Evolutionary conservation across 2,888 invertebrate species (phyloP).

Genomic region (Listrodromus nycthemerus): DNA sequence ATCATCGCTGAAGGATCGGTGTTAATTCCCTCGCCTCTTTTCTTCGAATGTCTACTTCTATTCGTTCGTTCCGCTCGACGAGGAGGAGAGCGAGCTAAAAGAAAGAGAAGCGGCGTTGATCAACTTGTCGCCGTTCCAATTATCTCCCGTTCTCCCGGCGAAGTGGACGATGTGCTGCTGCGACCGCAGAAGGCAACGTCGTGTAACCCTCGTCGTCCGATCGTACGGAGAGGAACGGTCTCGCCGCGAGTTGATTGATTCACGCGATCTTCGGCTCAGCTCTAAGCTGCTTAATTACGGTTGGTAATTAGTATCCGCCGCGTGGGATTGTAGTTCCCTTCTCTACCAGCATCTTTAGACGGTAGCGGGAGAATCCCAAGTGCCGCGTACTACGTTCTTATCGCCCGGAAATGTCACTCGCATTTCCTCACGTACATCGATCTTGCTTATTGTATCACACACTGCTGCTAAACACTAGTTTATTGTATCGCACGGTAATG

Average conservation of each 20-base stretch:
- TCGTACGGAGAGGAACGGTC: slow-evolving; percentile 65
- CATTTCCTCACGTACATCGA: not conserved
- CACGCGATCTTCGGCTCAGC: slow-evolving; percentile 72
- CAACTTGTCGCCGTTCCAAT: slow-evolving; percentile 80
- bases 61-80: slow-evolving; percentile 36
- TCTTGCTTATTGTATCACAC: not conserved
- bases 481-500: too few species aligned
- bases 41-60: slow-evolving; percentile 47
- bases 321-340: slow-evolving; percentile 13
- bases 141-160: slow-evolving; percentile 69
- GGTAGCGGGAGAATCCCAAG: slow-evolving; percentile 18
- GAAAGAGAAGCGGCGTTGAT: slow-evolving; percentile 72
- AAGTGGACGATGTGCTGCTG: slow-evolving; percentile 10
- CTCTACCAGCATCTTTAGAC: not conserved
- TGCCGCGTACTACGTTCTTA: slow-evolving; percentile 7
- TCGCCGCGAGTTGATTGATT: slow-evolving; percentile 75
- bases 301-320: slow-evolving; percentile 75
- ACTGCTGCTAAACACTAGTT: too few species aligned
- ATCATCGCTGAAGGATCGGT: slow-evolving; percentile 45
- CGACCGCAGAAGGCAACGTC: slow-evolving; percentile 12
- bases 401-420: slow-evolving; percentile 8
- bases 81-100: slow-evolving; percentile 11
- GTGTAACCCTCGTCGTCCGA: slow-evolving; percentile 53
- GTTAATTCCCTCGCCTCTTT: slow-evolving; percentile 42
- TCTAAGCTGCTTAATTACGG: slow-evolving; percentile 72